Conservation (phyloP, 2,797 vertebrate genomes). For the Sciurus carolinensis region DNA sequence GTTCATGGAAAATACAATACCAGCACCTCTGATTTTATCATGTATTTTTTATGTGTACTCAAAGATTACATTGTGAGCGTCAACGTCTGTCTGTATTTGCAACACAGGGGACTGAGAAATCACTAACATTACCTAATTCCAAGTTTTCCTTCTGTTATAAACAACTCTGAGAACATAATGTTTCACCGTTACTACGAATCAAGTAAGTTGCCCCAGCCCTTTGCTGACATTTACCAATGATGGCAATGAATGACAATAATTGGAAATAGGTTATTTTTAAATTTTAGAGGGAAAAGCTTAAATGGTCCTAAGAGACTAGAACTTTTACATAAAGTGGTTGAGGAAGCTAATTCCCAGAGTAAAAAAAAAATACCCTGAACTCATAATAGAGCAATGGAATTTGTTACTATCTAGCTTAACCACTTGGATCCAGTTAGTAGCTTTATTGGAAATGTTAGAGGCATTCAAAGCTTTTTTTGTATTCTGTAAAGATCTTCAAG, state of each 20-base stretch:
- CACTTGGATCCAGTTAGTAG: not conserved
- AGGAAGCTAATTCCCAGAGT: not conserved
- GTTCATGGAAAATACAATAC: not conserved
- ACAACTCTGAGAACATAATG: conserved; percentile 51
- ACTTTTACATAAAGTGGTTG: not conserved
- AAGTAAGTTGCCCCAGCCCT: not conserved
- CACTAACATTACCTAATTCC: conserved; percentile 3
- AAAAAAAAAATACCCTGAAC: not conserved
- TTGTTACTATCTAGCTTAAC: not conserved
- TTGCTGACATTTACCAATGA: conserved; percentile 32
- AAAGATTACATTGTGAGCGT: not conserved
- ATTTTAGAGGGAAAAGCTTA: conserved; percentile 56
- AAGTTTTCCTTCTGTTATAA: conserved; percentile 44
- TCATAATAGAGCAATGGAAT: not conserved
- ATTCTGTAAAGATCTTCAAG: not conserved
- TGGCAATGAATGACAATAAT: not conserved
- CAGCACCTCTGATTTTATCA: conserved; percentile 6
- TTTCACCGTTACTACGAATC: not conserved
- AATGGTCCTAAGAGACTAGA: conserved; percentile 18
- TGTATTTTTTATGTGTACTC: conserved; percentile 31
- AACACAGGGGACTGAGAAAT: conserved; percentile 32
- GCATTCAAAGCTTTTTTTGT: not conserved
- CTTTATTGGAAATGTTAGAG: not conserved
- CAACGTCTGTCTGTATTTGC: conserved; percentile 34
- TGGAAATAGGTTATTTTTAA: conserved; percentile 52